phyloP scores from a whole-genome alignment of 2,797 vertebrate genomes.

The Melanogrammus aeglefinus region DNA sequence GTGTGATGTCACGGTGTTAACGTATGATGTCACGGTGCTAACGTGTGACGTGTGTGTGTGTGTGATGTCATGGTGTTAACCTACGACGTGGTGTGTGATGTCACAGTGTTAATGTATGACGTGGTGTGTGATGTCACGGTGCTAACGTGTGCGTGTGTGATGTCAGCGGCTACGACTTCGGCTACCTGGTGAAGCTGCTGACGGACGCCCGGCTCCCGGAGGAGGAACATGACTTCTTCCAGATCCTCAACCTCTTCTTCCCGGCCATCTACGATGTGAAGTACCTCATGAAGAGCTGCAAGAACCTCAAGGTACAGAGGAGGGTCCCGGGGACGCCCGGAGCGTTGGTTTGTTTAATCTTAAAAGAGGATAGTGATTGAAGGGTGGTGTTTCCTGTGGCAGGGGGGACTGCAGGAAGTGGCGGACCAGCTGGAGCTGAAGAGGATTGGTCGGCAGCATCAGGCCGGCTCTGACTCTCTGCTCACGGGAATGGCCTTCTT shows the following conservation, averaged over 20 bases:
- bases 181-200: constrained; percentile 96
- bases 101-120: no score
- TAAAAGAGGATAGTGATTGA: no score
- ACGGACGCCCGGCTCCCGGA: constrained; percentile 94
- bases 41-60: no score
- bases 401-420: constrained; percentile 98
- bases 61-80: no score
- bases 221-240: constrained; percentile 97
- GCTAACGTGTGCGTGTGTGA: background rate
- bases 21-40: no score
- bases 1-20: no score
- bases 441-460: constrained; percentile 96
- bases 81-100: no score
- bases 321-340: background rate
- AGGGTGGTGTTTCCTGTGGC: constrained; percentile 1
- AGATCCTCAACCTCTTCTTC: constrained; percentile 97
- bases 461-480: constrained; percentile 95
- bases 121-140: no score
- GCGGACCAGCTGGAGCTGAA: constrained; percentile 97
- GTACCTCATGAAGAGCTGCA: constrained; percentile 99
- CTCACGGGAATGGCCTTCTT: constrained; percentile 99
- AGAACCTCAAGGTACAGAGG: constrained; percentile 90
- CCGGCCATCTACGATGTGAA: constrained; percentile 98
- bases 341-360: background rate
- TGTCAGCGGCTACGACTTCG: constrained; percentile 95